Conservation (phyloP, 2,113 vertebrate species). For the Nannobrachium achirus region DNA sequence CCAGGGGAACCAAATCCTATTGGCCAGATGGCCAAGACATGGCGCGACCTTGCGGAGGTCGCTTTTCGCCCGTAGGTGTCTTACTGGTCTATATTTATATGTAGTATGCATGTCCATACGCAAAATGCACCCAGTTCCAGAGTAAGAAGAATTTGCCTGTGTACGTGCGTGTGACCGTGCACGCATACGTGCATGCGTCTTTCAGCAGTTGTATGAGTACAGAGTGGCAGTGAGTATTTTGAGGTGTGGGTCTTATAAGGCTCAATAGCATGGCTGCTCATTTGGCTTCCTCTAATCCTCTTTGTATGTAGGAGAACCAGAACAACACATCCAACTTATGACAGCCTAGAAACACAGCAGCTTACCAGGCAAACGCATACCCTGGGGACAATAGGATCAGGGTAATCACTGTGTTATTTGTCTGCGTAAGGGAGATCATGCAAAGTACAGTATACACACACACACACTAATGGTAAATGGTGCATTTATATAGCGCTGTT, state of each 20-base stretch:
- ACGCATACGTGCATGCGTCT: background rate
- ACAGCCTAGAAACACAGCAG: slow-evolving; percentile 8
- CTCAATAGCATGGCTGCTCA: slow-evolving; percentile 32
- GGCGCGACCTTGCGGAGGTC: too few species aligned
- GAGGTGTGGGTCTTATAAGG: slow-evolving; percentile 26
- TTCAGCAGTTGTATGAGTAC: background rate
- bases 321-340: slow-evolving; percentile 22
- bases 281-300: slow-evolving; percentile 45
- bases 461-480: too few species aligned
- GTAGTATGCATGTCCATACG: background rate
- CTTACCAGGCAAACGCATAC: slow-evolving; percentile 7
- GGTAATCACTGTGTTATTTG: slow-evolving; percentile 1
- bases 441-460: slow-evolving; percentile 24
- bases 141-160: too few species aligned
- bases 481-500: too few species aligned
- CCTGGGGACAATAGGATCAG: slow-evolving; percentile 12
- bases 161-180: too few species aligned
- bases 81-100: too few species aligned
- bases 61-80: too few species aligned
- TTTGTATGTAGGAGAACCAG: slow-evolving; percentile 24
- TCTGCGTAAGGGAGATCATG: background rate
- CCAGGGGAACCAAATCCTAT: too few species aligned
- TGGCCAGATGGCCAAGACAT: too few species aligned
- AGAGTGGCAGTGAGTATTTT: slow-evolving; percentile 3
- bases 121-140: too few species aligned